Conservation (phyloP, 2,113 vertebrate genomes). For the Python bivittatus region DNA sequence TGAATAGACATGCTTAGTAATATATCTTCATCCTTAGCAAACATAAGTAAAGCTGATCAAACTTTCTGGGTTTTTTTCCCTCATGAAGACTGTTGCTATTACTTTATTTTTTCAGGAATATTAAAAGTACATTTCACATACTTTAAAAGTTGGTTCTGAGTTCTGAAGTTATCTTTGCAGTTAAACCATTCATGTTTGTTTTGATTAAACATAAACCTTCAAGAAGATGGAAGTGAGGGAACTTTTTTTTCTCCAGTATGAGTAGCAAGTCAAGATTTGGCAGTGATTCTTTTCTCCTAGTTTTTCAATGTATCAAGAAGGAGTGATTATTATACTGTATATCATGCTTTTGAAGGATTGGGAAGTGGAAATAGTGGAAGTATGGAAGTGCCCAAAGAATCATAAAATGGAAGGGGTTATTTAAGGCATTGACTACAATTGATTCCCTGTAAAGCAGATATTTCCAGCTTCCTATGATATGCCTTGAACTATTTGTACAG, state of each 20-base stretch:
- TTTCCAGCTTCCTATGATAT: background rate
- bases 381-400: too few relatives aligned
- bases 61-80: background rate
- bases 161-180: background rate
- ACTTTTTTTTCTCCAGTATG: background rate
- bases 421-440: background rate
- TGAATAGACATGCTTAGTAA: background rate
- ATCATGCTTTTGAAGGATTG: background rate
- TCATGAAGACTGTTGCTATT: background rate
- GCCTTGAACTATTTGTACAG: background rate
- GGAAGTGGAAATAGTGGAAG: background rate
- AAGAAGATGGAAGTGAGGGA: background rate
- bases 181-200: background rate
- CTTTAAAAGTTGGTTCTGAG: background rate
- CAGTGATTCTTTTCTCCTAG: background rate
- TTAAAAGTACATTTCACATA: background rate
- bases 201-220: background rate
- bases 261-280: background rate
- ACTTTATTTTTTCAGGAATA: conserved; percentile 1
- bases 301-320: background rate
- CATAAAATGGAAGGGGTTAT: background rate
- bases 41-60: background rate
- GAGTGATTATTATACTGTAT: too few relatives aligned
- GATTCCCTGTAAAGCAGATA: background rate
- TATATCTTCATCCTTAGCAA: background rate